A percentile compares a stretch with the other conserved stretches of the same genome.
These are phyloP conservation scores for Dyspetes luteomarginatus DNA, from an alignment of 2,888 invertebrate species.

Conservation along the genomic window DNA sequence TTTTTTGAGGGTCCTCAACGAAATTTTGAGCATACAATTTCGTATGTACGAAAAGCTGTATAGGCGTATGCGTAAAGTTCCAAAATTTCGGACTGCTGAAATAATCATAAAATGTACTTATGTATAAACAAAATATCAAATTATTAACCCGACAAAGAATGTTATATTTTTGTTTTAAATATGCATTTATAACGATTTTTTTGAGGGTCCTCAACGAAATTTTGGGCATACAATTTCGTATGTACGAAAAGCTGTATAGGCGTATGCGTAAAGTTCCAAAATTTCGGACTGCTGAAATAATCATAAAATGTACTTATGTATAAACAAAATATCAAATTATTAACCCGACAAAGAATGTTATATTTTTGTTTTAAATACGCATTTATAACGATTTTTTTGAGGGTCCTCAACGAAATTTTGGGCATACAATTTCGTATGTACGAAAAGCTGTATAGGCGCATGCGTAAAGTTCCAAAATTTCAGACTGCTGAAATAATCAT, in stretches of 20 bases:
- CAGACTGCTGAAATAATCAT: background rate
- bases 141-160: background rate
- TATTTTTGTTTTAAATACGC: background rate
- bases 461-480: constrained; percentile 36
- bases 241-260: background rate
- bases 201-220: too few relatives aligned
- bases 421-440: too few relatives aligned
- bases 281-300: constrained; percentile 15
- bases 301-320: background rate
- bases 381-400: too few relatives aligned
- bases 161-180: background rate
- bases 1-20: too few relatives aligned
- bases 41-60: background rate
- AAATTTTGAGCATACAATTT: too few relatives aligned
- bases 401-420: too few relatives aligned
- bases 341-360: background rate
- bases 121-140: background rate
- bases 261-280: constrained; percentile 23
- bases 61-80: constrained; percentile 16
- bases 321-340: background rate
- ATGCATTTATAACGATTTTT: too few relatives aligned
- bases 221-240: too few relatives aligned
- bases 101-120: background rate
- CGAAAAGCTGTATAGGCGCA: background rate
- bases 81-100: constrained; percentile 25